Conservation (phyloP, 2,113 vertebrate genomes). For the Urocynchramus pylzowi region DNA sequence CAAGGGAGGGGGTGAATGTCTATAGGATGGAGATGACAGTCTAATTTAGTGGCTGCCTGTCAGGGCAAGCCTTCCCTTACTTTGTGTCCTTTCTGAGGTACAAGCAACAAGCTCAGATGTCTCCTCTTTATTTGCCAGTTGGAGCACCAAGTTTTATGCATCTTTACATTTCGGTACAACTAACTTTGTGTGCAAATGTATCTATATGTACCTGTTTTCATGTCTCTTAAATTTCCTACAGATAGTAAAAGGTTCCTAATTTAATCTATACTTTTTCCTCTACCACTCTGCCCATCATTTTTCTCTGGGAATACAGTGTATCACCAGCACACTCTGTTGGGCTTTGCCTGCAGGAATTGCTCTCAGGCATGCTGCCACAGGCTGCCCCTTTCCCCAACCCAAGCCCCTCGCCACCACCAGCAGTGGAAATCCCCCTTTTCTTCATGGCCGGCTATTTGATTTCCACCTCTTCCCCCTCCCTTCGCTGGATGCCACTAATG, state of each 20-base stretch:
- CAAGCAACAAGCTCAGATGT: rapidly evolving
- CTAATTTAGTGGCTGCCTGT: not conserved
- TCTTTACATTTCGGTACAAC: not conserved
- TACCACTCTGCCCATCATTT: not conserved
- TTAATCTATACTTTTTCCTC: not conserved
- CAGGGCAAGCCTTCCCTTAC: not conserved
- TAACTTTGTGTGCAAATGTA: not conserved
- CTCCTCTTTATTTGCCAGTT: not conserved
- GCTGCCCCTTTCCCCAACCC: not conserved
- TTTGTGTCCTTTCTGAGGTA: not conserved
- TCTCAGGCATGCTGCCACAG: not conserved
- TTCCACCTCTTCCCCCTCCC: not conserved
- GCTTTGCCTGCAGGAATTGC: not conserved
- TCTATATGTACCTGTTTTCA: not conserved
- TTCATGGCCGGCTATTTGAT: not conserved
- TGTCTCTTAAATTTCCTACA: not conserved
- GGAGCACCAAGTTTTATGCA: not conserved
- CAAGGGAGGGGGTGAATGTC: not conserved
- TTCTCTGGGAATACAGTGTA: not conserved
- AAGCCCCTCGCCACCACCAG: not conserved
- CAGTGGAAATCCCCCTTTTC: not conserved
- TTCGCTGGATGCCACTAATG: not conserved
- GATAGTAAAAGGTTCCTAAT: not conserved
- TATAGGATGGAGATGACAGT: not conserved
- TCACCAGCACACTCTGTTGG: not conserved